Conservation (phyloP, 2,113 vertebrate species). For the Buteo buteo region DNA sequence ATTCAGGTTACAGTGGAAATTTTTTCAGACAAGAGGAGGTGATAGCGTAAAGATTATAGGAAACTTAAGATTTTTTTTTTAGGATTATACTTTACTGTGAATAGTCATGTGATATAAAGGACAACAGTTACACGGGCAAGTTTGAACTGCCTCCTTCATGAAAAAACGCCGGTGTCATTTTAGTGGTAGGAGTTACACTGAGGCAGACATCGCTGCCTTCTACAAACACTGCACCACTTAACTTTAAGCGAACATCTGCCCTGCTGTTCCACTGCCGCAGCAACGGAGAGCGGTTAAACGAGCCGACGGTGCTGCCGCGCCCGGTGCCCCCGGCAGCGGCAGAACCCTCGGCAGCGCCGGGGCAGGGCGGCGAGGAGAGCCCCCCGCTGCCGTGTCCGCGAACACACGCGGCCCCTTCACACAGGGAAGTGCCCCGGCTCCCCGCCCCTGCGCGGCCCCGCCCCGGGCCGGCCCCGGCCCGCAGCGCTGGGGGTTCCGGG, state of each 20-base stretch:
- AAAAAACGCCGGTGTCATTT: neutral
- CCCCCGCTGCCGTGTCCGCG: too few species aligned
- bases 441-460: too few species aligned
- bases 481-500: too few species aligned
- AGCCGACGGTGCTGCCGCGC: fast-evolving
- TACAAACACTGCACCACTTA: fast-evolving
- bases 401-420: fast-evolving
- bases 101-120: neutral
- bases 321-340: fast-evolving
- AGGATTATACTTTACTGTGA: neutral
- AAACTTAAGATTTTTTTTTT: neutral
- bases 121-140: neutral
- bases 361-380: too few species aligned
- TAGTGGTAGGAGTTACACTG: neutral
- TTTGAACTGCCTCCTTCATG: neutral
- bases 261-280: fast-evolving
- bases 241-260: neutral
- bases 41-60: neutral
- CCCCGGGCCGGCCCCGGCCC: too few species aligned
- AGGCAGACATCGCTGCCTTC: too few species aligned
- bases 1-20: neutral
- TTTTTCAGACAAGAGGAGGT: neutral
- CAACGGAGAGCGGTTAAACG: fast-evolving
- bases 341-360: neutral
- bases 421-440: too few species aligned